Percentiles rank a stretch among this genome's conserved stretches.
phyloP scores from a whole-genome alignment of 2,888 invertebrate genomes.

The Epistrophe eligans region DNA sequence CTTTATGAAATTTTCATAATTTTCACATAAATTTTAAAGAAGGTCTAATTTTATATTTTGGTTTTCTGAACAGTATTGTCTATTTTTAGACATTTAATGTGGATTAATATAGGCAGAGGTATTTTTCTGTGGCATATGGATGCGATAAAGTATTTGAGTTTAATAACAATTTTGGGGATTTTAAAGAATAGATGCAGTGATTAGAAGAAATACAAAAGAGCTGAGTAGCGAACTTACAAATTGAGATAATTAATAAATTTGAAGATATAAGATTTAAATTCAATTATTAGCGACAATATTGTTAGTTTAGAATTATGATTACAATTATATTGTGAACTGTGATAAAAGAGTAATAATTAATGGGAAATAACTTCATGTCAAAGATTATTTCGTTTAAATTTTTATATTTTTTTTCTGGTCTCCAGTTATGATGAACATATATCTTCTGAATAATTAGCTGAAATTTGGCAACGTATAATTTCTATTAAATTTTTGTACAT shows the following conservation, averaged over 20 bases:
- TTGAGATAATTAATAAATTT: slow-evolving; percentile 8
- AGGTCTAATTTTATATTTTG: slow-evolving; percentile 6
- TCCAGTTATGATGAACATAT: no score
- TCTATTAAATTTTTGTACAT: neutral
- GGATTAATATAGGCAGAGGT: slow-evolving; percentile 5
- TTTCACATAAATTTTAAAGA: slow-evolving; percentile 64
- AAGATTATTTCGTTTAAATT: no score
- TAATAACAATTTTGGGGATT: neutral
- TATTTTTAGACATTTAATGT: slow-evolving; percentile 41
- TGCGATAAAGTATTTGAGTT: slow-evolving; percentile 4
- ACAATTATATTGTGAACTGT: no score
- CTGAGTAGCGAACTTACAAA: slow-evolving; percentile 16
- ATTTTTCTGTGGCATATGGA: neutral
- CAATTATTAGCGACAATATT: neutral
- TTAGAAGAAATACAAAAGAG: slow-evolving; percentile 35
- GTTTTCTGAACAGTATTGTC: slow-evolving; percentile 1
- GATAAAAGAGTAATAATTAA: no score
- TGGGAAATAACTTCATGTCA: no score
- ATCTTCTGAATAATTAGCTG: no score
- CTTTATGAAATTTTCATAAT: slow-evolving; percentile 67
- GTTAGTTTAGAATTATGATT: neutral
- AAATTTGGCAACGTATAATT: neutral
- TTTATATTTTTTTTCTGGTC: no score
- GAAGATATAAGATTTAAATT: neutral
- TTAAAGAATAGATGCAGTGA: neutral